Base-by-base conservation (phyloP, 2,113 vertebrate species). In the Bos javanicus region DNA sequence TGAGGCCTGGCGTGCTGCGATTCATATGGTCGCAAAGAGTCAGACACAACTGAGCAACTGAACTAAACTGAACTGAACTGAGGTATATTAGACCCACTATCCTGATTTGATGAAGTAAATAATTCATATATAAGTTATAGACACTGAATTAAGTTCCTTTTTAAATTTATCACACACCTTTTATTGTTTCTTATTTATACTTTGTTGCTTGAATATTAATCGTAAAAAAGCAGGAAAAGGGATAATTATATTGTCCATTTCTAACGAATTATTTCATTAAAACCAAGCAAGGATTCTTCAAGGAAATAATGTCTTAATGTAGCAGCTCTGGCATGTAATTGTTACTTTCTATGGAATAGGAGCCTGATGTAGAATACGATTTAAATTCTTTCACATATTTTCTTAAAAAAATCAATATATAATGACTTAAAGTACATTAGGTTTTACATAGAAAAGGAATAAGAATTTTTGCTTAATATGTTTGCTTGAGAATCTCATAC, bases 1-100 rank as follows among this genome's bases (percentile, higher is more conserved):
- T 0, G 8, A 56, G 54, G 54, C 54, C 54, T 56, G 54, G 54
- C 7, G 0, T 23, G 54, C 54, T 56, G 54, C 0, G 3, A 3
- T 56, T 56, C 21, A 23, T 23, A 19, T 7, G 54, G 21, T 56
- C 3, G 3, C 54, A 56, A 56, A 56, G 54, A 23, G 21, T 56
- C 7, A 0, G 19, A 23, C 21, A 56, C 7, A 3, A 56, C 54
- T 23, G 21, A 56, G 19, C 7, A 3, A 56, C 3, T 56, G 19
- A 56, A 56, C 19, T 56, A 3, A 56, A 56, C 54, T 56, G 21
- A 56, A 60, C 59, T 60, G 26, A 60, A 60, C 12, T 57, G 19
- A 78, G 36, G 33, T 90, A 48, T 50, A 67, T 56, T 43, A 90
- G 33, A 64, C 9, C 2, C 16, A 60, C 57, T 36, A 7, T 1